Percentiles rank a stretch among this genome's conserved stretches.
These are phyloP conservation scores for Erinaceus europaeus DNA, from an alignment of 2,113 vertebrate species.

Conservation along the genomic window DNA sequence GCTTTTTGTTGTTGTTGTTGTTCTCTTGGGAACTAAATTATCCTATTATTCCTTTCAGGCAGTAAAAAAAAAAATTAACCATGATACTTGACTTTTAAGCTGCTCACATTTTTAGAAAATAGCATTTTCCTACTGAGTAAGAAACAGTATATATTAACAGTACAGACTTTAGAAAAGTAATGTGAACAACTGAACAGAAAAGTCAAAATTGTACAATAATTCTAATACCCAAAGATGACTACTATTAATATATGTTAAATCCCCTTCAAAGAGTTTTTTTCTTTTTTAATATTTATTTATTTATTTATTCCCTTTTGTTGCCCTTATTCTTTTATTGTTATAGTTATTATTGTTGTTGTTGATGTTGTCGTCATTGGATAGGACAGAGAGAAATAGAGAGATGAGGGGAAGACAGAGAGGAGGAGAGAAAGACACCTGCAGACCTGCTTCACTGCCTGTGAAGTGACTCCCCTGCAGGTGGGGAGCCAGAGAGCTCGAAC, in stretches of 20 bases:
- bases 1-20: slow-evolving; percentile 47
- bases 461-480: too few species aligned
- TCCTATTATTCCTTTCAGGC: background rate
- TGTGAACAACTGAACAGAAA: background rate
- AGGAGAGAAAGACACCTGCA: too few species aligned
- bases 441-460: too few species aligned
- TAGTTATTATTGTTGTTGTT: too few species aligned
- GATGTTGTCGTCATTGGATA: too few species aligned
- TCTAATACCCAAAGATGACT: background rate
- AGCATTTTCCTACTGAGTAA: background rate
- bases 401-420: too few species aligned
- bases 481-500: too few species aligned
- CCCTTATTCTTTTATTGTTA: too few species aligned
- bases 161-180: background rate
- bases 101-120: background rate
- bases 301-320: background rate
- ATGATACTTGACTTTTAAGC: background rate
- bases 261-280: background rate
- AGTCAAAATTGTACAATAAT: background rate
- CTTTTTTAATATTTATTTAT: too few species aligned
- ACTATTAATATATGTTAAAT: background rate
- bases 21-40: background rate
- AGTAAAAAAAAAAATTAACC: background rate
- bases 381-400: too few species aligned
- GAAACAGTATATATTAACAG: background rate